Evolutionary conservation across 2,888 invertebrate genomes (phyloP).

Genomic region (Perithous albicinctus): DNA sequence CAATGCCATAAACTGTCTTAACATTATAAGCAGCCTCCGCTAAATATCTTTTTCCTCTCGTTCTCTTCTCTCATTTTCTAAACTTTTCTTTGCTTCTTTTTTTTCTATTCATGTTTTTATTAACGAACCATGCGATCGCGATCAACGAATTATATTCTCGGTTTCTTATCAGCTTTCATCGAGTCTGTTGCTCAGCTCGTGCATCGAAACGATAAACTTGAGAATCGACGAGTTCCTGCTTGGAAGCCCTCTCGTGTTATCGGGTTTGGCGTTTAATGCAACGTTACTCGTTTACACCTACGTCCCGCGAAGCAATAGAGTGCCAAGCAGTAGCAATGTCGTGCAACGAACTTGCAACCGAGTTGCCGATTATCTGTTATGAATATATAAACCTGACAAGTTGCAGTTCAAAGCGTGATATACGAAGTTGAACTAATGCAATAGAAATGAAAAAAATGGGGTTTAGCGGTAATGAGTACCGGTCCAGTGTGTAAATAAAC

Average conservation of each 20-base stretch:
- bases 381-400: conserved; percentile 25
- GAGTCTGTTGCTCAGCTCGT: not conserved
- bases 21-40: not conserved
- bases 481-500: not conserved
- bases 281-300: not conserved
- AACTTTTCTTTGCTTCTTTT: too few relatives aligned
- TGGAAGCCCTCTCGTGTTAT: conserved; percentile 12
- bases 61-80: not conserved
- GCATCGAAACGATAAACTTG: conserved; percentile 19
- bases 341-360: conserved; percentile 1
- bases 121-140: not conserved
- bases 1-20: not conserved
- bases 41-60: conserved; percentile 3
- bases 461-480: not conserved
- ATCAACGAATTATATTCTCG: conserved; percentile 5
- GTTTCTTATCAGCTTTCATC: conserved; percentile 4
- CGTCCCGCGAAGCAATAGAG: not conserved
- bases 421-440: not conserved
- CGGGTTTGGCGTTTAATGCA: conserved; percentile 8
- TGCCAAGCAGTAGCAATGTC: not conserved
- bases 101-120: not conserved
- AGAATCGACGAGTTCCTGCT: conserved; percentile 18
- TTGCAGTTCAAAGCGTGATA: conserved; percentile 14
- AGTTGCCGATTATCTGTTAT: conserved; percentile 20
- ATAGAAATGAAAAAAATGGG: not conserved